Percentiles rank a stretch among this genome's conserved stretches.
Evolutionary conservation across 2,888 invertebrate species (phyloP).

Genomic region (Xanthia togata): DNA sequence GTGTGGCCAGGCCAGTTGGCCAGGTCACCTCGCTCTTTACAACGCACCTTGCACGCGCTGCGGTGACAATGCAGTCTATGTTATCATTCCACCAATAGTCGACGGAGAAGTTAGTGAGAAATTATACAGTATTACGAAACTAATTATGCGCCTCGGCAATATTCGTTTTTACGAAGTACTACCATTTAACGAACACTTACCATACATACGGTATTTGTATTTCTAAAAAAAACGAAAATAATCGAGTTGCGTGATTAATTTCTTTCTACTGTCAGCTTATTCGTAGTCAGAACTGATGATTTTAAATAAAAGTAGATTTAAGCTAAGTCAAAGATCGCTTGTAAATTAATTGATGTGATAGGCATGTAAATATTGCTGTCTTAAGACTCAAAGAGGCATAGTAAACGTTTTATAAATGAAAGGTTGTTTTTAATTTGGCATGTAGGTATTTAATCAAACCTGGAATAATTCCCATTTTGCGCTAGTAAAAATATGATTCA

Average conservation of each 20-base stretch:
- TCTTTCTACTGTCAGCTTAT: constrained; percentile 24
- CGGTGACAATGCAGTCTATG: constrained; percentile 6
- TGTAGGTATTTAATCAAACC: not conserved
- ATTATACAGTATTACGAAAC: constrained; percentile 30
- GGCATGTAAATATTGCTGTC: constrained; percentile 56
- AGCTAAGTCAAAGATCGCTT: constrained; percentile 39
- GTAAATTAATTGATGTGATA: constrained; percentile 27
- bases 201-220: not conserved
- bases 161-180: not conserved
- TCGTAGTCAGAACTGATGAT: constrained; percentile 53
- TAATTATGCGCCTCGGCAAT: constrained; percentile 2
- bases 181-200: no score
- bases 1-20: not conserved
- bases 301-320: constrained; percentile 29
- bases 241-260: constrained; percentile 12
- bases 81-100: constrained; percentile 43
- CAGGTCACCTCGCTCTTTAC: not conserved
- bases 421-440: not conserved
- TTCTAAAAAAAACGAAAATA: constrained; percentile 4
- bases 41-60: constrained; percentile 14
- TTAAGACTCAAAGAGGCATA: constrained; percentile 42
- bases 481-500: not conserved
- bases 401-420: constrained; percentile 55
- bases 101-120: constrained; percentile 19
- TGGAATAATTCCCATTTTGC: no score